Conservation (phyloP, 2,888 invertebrate species). For the Octonoba sinensis region DNA sequence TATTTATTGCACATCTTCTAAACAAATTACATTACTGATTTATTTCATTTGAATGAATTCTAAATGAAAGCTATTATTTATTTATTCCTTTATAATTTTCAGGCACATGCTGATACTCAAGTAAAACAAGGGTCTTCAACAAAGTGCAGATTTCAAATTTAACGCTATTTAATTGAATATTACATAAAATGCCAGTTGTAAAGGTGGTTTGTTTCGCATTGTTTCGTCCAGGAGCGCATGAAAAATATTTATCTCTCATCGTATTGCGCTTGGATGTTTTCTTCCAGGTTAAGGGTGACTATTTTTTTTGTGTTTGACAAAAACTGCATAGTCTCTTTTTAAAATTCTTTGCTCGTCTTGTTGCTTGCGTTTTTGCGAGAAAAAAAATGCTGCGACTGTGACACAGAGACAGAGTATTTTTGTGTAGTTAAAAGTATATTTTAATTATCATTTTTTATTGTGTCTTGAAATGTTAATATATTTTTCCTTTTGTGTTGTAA, state of each 20-base stretch:
- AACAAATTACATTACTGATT: no score
- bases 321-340: neutral
- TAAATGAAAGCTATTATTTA: neutral
- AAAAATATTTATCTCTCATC: conserved; percentile 30
- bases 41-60: no score
- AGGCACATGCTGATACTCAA: conserved; percentile 56
- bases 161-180: conserved; percentile 24
- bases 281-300: conserved; percentile 17
- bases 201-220: conserved; percentile 31
- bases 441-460: conserved; percentile 30
- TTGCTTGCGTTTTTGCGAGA: conserved; percentile 9
- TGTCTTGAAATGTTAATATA: conserved; percentile 4
- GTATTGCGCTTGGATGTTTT: conserved; percentile 12
- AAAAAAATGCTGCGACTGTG: neutral
- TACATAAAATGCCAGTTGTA: conserved; percentile 14
- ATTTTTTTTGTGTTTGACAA: conserved; percentile 12
- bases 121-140: conserved; percentile 46
- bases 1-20: no score
- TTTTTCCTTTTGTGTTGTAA: conserved; percentile 5
- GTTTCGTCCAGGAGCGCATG: neutral
- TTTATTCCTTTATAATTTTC: neutral
- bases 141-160: conserved; percentile 49
- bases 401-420: conserved; percentile 1
- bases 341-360: conserved; percentile 4
- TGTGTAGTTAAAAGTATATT: conserved; percentile 19